Base-by-base conservation (phyloP, 2,113 vertebrate genomes). In the Aphyosemion australe region DNA sequence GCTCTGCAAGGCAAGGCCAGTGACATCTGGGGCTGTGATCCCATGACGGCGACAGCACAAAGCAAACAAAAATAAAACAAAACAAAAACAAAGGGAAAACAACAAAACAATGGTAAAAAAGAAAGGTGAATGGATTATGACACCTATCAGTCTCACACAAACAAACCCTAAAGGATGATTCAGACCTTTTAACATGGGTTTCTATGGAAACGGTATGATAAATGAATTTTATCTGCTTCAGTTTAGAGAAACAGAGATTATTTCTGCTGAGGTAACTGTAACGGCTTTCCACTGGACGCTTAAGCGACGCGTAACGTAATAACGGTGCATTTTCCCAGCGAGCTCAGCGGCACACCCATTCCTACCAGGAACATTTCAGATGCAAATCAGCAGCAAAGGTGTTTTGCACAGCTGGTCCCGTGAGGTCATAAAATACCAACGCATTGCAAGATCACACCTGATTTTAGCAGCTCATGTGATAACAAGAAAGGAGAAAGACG, bases 1-100 rank as follows among this genome's bases (percentile, higher is more conserved):
- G 85, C 86, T 92, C 93, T 94, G 93, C 91, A 93, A 93, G 83
- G 91, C 89, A 92, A 93, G 90, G 92, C 91, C 91, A 92, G 84
- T 93, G 90, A 93, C 88, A 92, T 92, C 91, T 91, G 90, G 89
- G 88, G 90, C 88, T 92, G 91, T 93, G 90, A 92, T 91, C 87
- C 89, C 89, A 91, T 90, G 90, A 92, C 89, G 90, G 87, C 85
- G 87, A 91, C 80, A 89, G 85, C 79, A 88, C 86, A 90, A 84
- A 89, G 78, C 78, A 85, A 90, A 89, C 85, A 87, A 77, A 86
- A 90, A 90, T 78, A 84, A 84, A 86, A 82, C 69, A 84, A 90
- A 91, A 84, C 54, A 86, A 87, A 87, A 87, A 50, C 61, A 85
- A 80, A 55, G 65, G n/a, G n/a, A n/a, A n/a, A n/a, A n/a, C n/a